Evolutionary conservation across 2,888 invertebrate species (phyloP).

Genomic region (Brachynemurus nebulosus): DNA sequence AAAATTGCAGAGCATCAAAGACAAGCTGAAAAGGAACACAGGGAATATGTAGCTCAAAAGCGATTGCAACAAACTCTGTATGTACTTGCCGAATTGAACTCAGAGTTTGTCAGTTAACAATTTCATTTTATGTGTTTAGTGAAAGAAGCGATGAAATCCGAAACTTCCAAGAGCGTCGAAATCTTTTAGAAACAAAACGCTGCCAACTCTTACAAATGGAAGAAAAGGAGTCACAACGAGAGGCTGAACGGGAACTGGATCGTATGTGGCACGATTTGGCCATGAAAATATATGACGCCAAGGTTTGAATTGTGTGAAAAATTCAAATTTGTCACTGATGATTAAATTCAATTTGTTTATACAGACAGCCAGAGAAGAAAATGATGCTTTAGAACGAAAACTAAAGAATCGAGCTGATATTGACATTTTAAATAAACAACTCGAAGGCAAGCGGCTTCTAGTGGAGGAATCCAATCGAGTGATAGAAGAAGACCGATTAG

Average conservation of each 20-base stretch:
- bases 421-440: not conserved
- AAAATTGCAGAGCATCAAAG: slow-evolving; percentile 33
- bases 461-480: slow-evolving; percentile 23
- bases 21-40: slow-evolving; percentile 38
- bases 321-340: not conserved
- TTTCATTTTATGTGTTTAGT: slow-evolving; percentile 15
- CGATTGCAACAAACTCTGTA: slow-evolving; percentile 31
- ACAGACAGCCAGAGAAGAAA: slow-evolving; percentile 20
- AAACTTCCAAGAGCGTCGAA: slow-evolving; percentile 32
- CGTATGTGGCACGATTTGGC: slow-evolving; percentile 46
- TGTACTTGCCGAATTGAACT: slow-evolving; percentile 4
- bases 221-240: slow-evolving; percentile 39
- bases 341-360: not conserved
- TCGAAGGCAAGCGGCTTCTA: slow-evolving; percentile 18
- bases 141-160: slow-evolving; percentile 34
- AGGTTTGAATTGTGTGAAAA: slow-evolving; percentile 18
- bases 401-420: not conserved
- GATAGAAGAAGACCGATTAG: slow-evolving; percentile 23
- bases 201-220: slow-evolving; percentile 45
- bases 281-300: slow-evolving; percentile 40
- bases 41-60: slow-evolving; percentile 32
- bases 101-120: not conserved
- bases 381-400: slow-evolving; percentile 8
- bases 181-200: slow-evolving; percentile 37
- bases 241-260: slow-evolving; percentile 41